These are phyloP conservation scores for Urocyon cinereoargenteus DNA, from an alignment of 2,797 vertebrate genomes.

Conservation along the genomic window DNA sequence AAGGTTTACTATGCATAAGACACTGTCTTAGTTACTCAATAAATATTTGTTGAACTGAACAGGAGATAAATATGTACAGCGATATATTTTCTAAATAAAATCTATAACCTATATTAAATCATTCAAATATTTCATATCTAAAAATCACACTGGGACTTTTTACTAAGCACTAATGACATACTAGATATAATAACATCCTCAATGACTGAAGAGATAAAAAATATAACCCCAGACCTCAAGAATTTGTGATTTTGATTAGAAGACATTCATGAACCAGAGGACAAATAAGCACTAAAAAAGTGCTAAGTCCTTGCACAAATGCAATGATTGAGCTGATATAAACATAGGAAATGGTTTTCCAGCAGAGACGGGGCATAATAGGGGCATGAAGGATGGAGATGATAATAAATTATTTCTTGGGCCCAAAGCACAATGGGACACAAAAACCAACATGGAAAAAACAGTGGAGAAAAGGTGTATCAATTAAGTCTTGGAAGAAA, in stretches of 20 bases:
- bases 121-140: slow-evolving; percentile 54
- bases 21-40: slow-evolving; percentile 2
- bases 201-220: slow-evolving; percentile 18
- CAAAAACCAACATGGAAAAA: not conserved
- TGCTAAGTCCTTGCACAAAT: not conserved
- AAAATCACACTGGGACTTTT: slow-evolving; percentile 41
- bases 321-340: not conserved
- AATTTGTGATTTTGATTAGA: slow-evolving; percentile 27
- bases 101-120: slow-evolving; percentile 45
- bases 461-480: not conserved
- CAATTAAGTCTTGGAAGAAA: not conserved
- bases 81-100: slow-evolving; percentile 46
- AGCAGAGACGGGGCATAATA: not conserved
- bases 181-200: not conserved
- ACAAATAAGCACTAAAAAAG: not conserved
- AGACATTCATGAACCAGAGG: not conserved
- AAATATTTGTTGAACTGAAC: slow-evolving; percentile 67
- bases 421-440: not conserved
- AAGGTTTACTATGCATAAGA: slow-evolving; percentile 50
- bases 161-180: not conserved
- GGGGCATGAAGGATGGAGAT: not conserved
- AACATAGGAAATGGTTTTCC: not conserved
- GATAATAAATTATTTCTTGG: not conserved
- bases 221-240: not conserved
- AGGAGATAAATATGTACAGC: slow-evolving; percentile 14